A percentile compares a stretch with the other conserved stretches of the same genome.
phyloP scores from a whole-genome alignment of 2,113 vertebrate species.

The Cnemophilus loriae region DNA sequence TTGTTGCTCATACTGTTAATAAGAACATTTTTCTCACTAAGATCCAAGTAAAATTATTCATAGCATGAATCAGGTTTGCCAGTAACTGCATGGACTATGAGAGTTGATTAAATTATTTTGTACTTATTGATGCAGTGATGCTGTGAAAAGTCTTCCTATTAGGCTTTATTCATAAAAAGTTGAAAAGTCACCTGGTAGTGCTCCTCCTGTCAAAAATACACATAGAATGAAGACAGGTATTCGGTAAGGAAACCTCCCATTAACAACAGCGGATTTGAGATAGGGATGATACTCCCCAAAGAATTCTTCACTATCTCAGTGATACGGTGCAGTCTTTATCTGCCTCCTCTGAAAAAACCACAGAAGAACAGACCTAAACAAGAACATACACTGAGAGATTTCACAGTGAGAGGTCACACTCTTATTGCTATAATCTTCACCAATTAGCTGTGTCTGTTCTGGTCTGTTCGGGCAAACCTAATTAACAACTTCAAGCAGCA shows the following conservation, averaged over 20 bases:
- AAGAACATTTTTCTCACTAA: constrained; percentile 26
- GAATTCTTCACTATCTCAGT: not conserved
- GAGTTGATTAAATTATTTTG: not conserved
- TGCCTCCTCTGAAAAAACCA: not conserved
- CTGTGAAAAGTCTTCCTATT: not conserved
- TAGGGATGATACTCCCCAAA: not conserved
- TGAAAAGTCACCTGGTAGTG: not conserved
- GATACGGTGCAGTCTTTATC: not conserved
- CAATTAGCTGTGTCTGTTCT: constrained; percentile 1
- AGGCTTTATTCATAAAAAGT: not conserved
- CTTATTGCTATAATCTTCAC: not conserved
- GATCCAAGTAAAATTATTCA: constrained; percentile 50
- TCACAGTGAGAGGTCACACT: not conserved
- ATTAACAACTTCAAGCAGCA: not conserved
- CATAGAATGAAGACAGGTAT: not conserved
- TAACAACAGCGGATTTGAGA: not conserved
- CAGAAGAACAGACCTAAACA: not conserved
- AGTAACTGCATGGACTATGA: not conserved
- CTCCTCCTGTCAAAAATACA: not conserved
- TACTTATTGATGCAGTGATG: not conserved
- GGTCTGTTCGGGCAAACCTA: not conserved
- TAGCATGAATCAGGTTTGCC: constrained; percentile 32
- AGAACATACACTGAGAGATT: not conserved
- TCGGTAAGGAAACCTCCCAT: not conserved
- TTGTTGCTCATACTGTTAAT: constrained; percentile 46